Evolutionary conservation across 2,113 vertebrate genomes (phyloP).

Genomic region (Lethenteron reissneri): DNA sequence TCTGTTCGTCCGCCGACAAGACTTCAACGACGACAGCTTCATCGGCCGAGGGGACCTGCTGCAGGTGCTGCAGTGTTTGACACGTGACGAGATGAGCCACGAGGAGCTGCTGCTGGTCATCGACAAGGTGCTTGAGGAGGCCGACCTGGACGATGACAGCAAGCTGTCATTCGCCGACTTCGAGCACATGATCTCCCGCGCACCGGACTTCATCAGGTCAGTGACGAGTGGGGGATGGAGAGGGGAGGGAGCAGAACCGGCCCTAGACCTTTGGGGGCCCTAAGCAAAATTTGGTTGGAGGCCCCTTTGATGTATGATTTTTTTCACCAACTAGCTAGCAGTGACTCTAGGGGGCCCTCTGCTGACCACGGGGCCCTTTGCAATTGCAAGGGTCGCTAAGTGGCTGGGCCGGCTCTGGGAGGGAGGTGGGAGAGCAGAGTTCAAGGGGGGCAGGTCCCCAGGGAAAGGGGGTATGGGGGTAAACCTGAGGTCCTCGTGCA

Average conservation of each 20-base stretch:
- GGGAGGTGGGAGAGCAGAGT: no score
- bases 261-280: no score
- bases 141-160: constrained; percentile 62
- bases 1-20: constrained; percentile 18
- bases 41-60: constrained; percentile 70
- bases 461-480: not conserved
- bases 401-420: no score
- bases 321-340: no score
- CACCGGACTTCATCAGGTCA: constrained; percentile 90
- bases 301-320: no score
- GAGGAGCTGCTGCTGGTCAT: constrained; percentile 69
- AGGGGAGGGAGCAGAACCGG: no score
- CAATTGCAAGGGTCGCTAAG: no score
- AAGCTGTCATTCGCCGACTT: constrained; percentile 80
- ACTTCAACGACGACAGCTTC: constrained; percentile 80
- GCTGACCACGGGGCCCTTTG: no score
- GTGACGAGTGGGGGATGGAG: no score
- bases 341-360: no score
- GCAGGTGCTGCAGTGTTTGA: constrained; percentile 66
- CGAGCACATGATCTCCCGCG: constrained; percentile 64
- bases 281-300: no score
- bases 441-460: not conserved
- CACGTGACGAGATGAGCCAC: constrained; percentile 52
- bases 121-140: constrained; percentile 78
- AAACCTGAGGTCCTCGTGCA: not conserved